Percentiles rank a stretch among this genome's conserved stretches.
These are phyloP conservation scores for Dryomyza anilis DNA, from an alignment of 2,888 invertebrate genomes.

Conservation along the genomic window DNA sequence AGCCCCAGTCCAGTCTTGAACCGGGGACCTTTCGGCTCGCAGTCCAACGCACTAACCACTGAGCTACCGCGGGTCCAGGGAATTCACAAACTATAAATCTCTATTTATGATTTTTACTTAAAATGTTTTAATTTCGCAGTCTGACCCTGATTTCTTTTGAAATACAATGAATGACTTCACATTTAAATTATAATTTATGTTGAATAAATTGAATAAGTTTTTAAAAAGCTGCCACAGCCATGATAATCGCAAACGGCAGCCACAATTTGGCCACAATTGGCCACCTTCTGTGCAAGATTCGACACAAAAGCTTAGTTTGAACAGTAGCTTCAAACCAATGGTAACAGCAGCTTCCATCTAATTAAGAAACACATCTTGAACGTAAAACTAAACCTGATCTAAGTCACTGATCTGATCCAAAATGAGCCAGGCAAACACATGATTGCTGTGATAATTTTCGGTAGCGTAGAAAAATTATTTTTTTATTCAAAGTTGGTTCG, in stretches of 20 bases:
- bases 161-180: too few relatives aligned
- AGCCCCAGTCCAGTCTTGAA: too few relatives aligned
- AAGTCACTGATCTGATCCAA: too few relatives aligned
- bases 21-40: too few relatives aligned
- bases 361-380: constrained; percentile 9
- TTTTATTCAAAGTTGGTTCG: not conserved
- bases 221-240: not conserved
- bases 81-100: too few relatives aligned
- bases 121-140: too few relatives aligned
- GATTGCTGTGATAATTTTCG: constrained; percentile 17
- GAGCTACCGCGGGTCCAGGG: too few relatives aligned
- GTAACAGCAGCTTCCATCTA: not conserved
- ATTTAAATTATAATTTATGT: too few relatives aligned
- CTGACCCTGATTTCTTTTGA: too few relatives aligned
- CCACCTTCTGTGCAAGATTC: constrained; percentile 7
- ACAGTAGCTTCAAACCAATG: constrained; percentile 2
- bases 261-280: not conserved
- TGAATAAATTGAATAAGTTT: too few relatives aligned
- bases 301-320: not conserved
- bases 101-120: too few relatives aligned
- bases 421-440: not conserved
- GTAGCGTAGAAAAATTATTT: constrained; percentile 18
- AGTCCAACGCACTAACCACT: too few relatives aligned
- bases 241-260: not conserved
- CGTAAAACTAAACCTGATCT: constrained; percentile 8